These are phyloP conservation scores for Hormiphora californensis DNA, from an alignment of 37 sponge, comb jelly and placozoan species.

Conservation along the genomic window DNA sequence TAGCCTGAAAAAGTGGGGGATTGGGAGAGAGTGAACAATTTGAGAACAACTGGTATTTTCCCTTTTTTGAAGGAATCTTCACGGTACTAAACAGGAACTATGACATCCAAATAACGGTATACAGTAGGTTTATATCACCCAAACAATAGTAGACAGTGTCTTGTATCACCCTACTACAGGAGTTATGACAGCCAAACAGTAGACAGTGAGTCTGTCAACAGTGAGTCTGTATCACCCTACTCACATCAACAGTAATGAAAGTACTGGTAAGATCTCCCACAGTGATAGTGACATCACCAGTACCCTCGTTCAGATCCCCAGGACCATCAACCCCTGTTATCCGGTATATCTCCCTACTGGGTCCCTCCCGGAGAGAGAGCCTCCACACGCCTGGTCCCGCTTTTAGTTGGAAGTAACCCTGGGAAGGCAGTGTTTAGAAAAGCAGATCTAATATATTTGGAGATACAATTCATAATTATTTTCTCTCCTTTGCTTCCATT, in stretches of 20 bases:
- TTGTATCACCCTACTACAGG: too few relatives aligned
- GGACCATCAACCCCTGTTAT: slow-evolving; percentile 60
- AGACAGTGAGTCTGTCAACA: too few relatives aligned
- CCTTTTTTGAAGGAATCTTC: too few relatives aligned
- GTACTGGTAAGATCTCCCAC: slow-evolving; percentile 50
- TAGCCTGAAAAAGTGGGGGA: slow-evolving; percentile 20
- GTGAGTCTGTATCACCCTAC: too few relatives aligned
- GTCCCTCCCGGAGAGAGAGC: slow-evolving; percentile 71
- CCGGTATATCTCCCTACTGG: slow-evolving; percentile 70
- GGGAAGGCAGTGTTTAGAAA: not conserved
- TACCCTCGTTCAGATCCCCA: not conserved
- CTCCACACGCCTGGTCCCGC: slow-evolving; percentile 81
- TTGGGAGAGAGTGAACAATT: too few relatives aligned
- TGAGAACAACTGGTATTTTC: not conserved
- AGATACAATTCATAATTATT: not conserved
- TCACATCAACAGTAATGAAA: slow-evolving; percentile 44
- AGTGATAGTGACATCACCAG: not conserved
- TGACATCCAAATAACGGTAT: too few relatives aligned
- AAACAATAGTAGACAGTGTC: too few relatives aligned
- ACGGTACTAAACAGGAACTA: too few relatives aligned
- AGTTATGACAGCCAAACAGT: too few relatives aligned
- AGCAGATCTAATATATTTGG: not conserved
- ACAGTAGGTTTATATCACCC: too few relatives aligned
- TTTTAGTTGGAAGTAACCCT: slow-evolving; percentile 96
- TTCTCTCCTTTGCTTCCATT: too few relatives aligned